These are phyloP conservation scores for Drosophila acutilabella DNA, from an alignment of 2,888 invertebrate species.

Conservation along the genomic window DNA sequence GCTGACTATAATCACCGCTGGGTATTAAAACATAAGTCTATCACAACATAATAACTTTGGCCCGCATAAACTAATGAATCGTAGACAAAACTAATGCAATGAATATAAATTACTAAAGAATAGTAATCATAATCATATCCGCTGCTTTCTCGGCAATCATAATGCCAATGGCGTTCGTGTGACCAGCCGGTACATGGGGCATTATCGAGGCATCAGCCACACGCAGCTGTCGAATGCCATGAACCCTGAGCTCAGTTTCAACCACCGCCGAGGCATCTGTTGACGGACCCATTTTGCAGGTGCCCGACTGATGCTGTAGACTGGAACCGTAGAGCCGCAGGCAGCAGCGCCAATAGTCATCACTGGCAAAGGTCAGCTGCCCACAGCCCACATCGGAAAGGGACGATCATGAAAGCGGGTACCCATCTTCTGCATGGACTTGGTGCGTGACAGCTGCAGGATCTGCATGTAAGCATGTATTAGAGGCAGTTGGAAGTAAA, in stretches of 20 bases:
- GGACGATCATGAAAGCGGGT: conserved; percentile 86
- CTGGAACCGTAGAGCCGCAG: conserved; percentile 90
- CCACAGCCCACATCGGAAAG: conserved; percentile 91
- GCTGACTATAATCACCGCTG: neutral
- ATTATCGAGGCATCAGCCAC: conserved; percentile 88
- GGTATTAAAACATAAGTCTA: conserved; percentile 22
- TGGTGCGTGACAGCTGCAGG: conserved; percentile 86
- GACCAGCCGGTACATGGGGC: conserved; percentile 87
- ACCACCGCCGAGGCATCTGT: conserved; percentile 88
- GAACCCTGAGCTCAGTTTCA: conserved; percentile 87
- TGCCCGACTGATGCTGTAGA: conserved; percentile 89
- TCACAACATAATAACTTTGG: conserved; percentile 52
- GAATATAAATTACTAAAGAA: conserved; percentile 43
- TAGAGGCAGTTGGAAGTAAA: neutral
- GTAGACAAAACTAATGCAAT: conserved; percentile 39
- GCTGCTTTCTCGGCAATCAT: conserved; percentile 88
- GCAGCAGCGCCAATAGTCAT: conserved; percentile 91
- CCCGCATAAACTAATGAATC: conserved; percentile 41
- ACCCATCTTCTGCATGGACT: conserved; percentile 86
- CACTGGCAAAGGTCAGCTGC: conserved; percentile 87
- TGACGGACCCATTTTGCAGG: conserved; percentile 89
- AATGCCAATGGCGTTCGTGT: conserved; percentile 87
- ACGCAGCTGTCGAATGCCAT: conserved; percentile 86
- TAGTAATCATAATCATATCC: conserved; percentile 86
- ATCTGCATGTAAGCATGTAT: conserved; percentile 84